A percentile compares a stretch with the other conserved stretches of the same genome.
Conservation (phyloP, 1,140 invertebrate genomes). For the Neuroterus valhalla region DNA sequence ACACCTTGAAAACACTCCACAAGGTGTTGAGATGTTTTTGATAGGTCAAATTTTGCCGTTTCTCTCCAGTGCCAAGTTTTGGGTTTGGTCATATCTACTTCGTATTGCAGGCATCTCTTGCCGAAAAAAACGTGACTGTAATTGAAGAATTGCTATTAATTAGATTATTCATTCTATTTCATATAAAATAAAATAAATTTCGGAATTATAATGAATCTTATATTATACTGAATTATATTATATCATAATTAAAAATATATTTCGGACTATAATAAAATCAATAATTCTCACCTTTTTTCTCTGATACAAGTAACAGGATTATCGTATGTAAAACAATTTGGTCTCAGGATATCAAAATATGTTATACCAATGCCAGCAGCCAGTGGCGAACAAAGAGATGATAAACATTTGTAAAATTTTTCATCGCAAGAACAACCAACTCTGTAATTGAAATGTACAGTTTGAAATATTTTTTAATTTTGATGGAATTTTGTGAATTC, state of each 20-base stretch:
- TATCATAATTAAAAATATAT: no score
- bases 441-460: neutral
- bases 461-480: neutral
- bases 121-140: neutral
- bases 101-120: neutral
- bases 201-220: no score
- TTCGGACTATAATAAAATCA: no score
- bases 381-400: slow-evolving; percentile 1
- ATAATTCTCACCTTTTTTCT: neutral
- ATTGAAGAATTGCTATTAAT: neutral
- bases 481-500: neutral
- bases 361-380: slow-evolving; percentile 20
- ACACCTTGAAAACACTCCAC: neutral
- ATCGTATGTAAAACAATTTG: slow-evolving; percentile 13
- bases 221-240: no score
- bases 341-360: slow-evolving; percentile 19
- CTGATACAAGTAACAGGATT: neutral
- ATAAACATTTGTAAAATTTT: slow-evolving; percentile 1
- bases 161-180: neutral
- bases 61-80: slow-evolving; percentile 18
- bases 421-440: slow-evolving; percentile 13
- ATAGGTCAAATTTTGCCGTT: neutral
- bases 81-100: neutral
- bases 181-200: no score
- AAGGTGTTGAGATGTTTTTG: neutral